phyloP scores from a whole-genome alignment of 2,888 invertebrate genomes.

The Cyclophora punctaria region DNA sequence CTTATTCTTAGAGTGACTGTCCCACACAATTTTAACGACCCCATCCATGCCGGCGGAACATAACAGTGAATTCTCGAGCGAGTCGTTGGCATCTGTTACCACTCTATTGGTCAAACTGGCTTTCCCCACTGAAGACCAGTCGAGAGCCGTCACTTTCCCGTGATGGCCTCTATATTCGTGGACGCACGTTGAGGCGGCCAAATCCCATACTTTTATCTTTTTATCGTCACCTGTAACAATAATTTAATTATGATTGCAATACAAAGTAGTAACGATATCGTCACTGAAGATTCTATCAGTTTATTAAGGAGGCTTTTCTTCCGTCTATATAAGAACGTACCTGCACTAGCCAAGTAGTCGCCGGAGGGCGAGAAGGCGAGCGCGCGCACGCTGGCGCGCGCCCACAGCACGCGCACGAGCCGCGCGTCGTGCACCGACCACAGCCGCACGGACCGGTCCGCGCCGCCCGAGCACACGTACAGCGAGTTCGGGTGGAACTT shows the following conservation, averaged over 20 bases:
- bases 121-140: constrained; percentile 73
- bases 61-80: constrained; percentile 61
- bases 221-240: constrained; percentile 77
- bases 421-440: constrained; percentile 91
- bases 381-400: constrained; percentile 82
- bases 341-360: constrained; percentile 87
- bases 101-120: constrained; percentile 50
- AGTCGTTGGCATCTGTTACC: constrained; percentile 39
- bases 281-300: too few relatives aligned
- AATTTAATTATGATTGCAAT: too few relatives aligned
- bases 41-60: constrained; percentile 82
- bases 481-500: constrained; percentile 94
- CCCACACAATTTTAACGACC: constrained; percentile 79
- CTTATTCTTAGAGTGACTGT: constrained; percentile 64
- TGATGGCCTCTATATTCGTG: constrained; percentile 79
- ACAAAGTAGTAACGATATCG: too few relatives aligned
- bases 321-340: constrained; percentile 47
- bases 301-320: too few relatives aligned
- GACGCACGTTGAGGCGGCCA: constrained; percentile 77
- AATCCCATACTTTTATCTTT: constrained; percentile 82
- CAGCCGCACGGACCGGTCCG: constrained; percentile 90
- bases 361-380: constrained; percentile 91
- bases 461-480: constrained; percentile 92
- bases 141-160: constrained; percentile 76
- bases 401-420: constrained; percentile 85